Evolutionary conservation across 2,797 vertebrate species (phyloP).

Genomic region (Xenentodon cancila): DNA sequence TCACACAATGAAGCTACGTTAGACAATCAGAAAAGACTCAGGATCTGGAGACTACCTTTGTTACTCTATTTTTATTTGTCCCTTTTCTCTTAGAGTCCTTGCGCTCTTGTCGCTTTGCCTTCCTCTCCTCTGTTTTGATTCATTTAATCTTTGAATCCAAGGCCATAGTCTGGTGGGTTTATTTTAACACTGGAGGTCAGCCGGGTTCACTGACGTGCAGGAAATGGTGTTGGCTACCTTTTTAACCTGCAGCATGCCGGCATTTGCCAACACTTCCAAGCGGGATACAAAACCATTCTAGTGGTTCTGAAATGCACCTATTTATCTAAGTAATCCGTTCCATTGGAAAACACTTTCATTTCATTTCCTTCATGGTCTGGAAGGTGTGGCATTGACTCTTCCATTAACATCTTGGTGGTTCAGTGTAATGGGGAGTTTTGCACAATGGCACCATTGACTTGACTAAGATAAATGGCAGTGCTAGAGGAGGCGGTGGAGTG

Average conservation of each 20-base stretch:
- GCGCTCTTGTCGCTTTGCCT: too few relatives aligned
- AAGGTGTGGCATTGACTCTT: conserved; percentile 52
- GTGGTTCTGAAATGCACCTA: too few relatives aligned
- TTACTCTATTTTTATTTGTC: not conserved
- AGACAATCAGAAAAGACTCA: not conserved
- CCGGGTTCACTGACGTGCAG: too few relatives aligned
- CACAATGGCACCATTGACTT: conserved; percentile 65
- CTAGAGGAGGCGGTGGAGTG: conserved; percentile 32
- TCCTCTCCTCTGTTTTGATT: not conserved
- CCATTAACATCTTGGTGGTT: conserved; percentile 62
- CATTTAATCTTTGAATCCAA: not conserved
- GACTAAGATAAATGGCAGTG: conserved; percentile 70
- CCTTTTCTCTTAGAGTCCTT: not conserved
- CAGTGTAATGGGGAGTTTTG: conserved; percentile 67
- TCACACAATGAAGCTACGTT: too few relatives aligned
- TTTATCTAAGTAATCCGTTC: too few relatives aligned
- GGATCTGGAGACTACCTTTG: conserved; percentile 12
- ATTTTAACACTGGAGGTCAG: not conserved
- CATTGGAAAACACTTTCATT: conserved; percentile 3
- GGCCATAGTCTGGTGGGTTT: not conserved
- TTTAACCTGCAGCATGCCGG: too few relatives aligned
- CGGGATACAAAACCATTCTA: too few relatives aligned
- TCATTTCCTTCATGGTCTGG: conserved; percentile 8
- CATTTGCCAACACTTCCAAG: too few relatives aligned
- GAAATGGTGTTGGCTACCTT: too few relatives aligned